Base-by-base conservation (phyloP, 2,797 vertebrate species). In the Cyclura pinguis region DNA sequence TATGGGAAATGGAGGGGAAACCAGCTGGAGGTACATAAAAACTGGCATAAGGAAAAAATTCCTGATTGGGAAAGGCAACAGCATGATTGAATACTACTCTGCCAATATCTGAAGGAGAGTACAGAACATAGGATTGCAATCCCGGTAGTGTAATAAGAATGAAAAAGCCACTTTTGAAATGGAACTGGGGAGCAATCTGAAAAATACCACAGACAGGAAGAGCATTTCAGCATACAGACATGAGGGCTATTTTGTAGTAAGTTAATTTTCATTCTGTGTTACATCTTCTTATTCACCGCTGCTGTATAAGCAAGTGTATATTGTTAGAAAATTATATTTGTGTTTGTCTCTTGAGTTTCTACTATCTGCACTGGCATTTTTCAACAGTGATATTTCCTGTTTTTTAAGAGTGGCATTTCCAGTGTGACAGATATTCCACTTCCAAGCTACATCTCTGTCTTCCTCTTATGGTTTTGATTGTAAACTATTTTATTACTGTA, bases 321-420 rank as follows among this genome's bases (percentile, higher is more conserved):
- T 74, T 50, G 47, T 38, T 55, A 74, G 59, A 67, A 89, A 84
- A 27, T 77, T 77, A 27, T 84, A n/a, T 84, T 84, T 89, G 55
- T 77, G 62, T 52, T 64, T 89, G 38, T 32, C 27, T 50, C 76
- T 38, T 64, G 22, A 52, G 35, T 62, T 77, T 80, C 62, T 55
- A 10, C 62, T 32, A 81, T 81, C 62, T 64, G 57, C 24, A 50
- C 12, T 55, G 16, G 18, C 27, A 5, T 1, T 81, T 67, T 35
- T 87, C 67, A 69, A 69, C 27, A 69, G 67, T 69, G 27, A 69
- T 10, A 67, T 67, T 69, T 69, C 29, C 8, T 62, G 27, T 76
- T 89, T 57, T 64, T 62, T 57, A 42, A 55, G 13, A 84, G 57
- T 38, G 57, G 52, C 73, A 78, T 64, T 89, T 84, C 22, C 67